Conservation (phyloP, 2,113 vertebrate species). For the Antennarius striatus region DNA sequence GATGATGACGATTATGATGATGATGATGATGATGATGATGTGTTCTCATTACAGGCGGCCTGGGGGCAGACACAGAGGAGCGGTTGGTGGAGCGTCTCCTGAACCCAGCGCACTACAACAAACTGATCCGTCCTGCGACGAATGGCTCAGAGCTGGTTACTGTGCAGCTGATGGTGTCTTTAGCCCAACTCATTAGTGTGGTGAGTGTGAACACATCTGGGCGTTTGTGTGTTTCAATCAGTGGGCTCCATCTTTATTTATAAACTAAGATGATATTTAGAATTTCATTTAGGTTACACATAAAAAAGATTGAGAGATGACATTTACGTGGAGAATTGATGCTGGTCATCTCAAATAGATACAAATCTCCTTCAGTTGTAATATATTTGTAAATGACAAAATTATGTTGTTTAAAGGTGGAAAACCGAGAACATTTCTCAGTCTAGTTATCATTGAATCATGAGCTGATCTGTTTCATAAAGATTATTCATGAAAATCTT, state of each 20-base stretch:
- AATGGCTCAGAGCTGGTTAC: slow-evolving; percentile 94
- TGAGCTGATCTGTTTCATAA: too few species aligned
- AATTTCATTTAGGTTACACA: background rate
- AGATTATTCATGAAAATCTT: too few species aligned
- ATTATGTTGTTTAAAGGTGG: too few species aligned
- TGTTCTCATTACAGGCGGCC: slow-evolving; percentile 74
- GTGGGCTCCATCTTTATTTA: background rate
- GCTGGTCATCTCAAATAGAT: too few species aligned
- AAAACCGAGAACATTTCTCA: too few species aligned
- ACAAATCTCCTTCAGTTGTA: too few species aligned
- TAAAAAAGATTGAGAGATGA: background rate
- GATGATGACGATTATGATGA: slow-evolving; percentile 19
- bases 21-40: slow-evolving; percentile 37
- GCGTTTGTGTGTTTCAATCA: background rate
- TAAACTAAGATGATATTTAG: background rate
- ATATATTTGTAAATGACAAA: too few species aligned
- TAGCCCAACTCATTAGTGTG: slow-evolving; percentile 97
- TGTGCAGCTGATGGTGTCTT: slow-evolving; percentile 93
- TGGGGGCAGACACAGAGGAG: slow-evolving; percentile 91
- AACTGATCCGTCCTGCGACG: slow-evolving; percentile 93
- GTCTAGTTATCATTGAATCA: too few species aligned
- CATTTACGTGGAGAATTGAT: too few species aligned
- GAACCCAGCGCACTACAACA: slow-evolving; percentile 93
- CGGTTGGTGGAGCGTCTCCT: slow-evolving; percentile 92
- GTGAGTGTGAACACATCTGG: slow-evolving; percentile 75